Conservation (phyloP, 2,888 invertebrate species). For the Arrhopalites spinosus region DNA sequence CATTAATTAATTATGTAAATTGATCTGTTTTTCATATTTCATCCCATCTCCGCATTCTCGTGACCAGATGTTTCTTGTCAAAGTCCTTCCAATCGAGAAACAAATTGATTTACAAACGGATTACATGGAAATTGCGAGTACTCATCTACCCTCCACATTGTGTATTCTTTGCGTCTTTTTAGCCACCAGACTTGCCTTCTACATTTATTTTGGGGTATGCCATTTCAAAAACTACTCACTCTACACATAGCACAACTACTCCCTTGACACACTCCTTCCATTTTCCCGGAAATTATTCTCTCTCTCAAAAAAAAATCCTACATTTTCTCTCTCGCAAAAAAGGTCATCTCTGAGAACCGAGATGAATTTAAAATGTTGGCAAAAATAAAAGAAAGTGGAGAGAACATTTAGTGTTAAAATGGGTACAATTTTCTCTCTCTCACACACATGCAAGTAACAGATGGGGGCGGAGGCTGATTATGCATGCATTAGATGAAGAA, state of each 20-base stretch:
- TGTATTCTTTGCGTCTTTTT: constrained; percentile 46
- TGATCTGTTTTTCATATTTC: background rate
- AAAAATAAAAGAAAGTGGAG: too few relatives aligned
- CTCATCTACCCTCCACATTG: constrained; percentile 44
- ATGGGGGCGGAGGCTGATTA: background rate
- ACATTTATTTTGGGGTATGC: constrained; percentile 53
- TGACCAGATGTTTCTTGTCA: constrained; percentile 31
- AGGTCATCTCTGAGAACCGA: background rate
- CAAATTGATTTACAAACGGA: constrained; percentile 13
- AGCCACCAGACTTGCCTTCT: constrained; percentile 45
- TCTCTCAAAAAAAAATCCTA: too few relatives aligned
- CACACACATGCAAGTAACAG: too few relatives aligned
- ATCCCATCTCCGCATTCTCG: background rate
- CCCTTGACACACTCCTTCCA: background rate
- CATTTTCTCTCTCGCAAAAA: background rate
- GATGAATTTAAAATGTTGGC: too few relatives aligned
- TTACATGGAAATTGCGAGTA: constrained; percentile 28
- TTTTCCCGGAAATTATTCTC: background rate
- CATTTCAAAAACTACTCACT: background rate
- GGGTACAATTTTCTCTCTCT: too few relatives aligned
- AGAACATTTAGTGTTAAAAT: too few relatives aligned
- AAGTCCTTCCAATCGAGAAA: constrained; percentile 33
- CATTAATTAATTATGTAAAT: too few relatives aligned
- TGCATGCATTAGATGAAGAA: too few relatives aligned
- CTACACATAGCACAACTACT: too few relatives aligned